These are phyloP conservation scores for Temnothorax curvispinosus DNA, from an alignment of 1,140 invertebrate species.

Conservation along the genomic window DNA sequence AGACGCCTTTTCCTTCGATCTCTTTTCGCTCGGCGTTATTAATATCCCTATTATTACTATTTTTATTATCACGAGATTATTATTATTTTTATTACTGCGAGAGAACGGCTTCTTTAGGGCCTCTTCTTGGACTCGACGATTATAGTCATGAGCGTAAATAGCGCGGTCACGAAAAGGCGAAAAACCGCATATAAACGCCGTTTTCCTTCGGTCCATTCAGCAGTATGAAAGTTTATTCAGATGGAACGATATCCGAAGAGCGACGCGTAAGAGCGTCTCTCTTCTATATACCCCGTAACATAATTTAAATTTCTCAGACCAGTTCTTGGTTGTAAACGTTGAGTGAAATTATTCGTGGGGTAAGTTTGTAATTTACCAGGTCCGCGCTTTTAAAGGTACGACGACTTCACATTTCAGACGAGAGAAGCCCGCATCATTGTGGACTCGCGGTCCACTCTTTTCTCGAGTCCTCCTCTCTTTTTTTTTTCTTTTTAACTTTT, in stretches of 20 bases:
- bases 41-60: slow-evolving; percentile 11
- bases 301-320: slow-evolving; percentile 15
- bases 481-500: neutral
- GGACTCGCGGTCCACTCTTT: neutral
- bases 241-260: neutral
- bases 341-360: neutral
- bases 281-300: too few species aligned
- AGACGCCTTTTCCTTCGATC: neutral
- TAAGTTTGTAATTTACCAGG: neutral
- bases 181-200: neutral
- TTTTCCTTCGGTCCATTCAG: neutral
- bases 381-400: neutral
- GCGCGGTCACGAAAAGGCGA: neutral
- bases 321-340: neutral
- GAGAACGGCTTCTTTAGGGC: neutral
- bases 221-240: neutral
- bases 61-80: neutral
- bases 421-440: neutral
- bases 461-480: neutral
- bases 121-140: neutral
- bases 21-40: neutral
- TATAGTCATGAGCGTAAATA: slow-evolving; percentile 14
- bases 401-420: neutral
- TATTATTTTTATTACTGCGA: neutral
- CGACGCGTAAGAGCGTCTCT: neutral